Base-by-base conservation (phyloP, 2,888 invertebrate genomes). In the Schizotus pectinicornis region DNA sequence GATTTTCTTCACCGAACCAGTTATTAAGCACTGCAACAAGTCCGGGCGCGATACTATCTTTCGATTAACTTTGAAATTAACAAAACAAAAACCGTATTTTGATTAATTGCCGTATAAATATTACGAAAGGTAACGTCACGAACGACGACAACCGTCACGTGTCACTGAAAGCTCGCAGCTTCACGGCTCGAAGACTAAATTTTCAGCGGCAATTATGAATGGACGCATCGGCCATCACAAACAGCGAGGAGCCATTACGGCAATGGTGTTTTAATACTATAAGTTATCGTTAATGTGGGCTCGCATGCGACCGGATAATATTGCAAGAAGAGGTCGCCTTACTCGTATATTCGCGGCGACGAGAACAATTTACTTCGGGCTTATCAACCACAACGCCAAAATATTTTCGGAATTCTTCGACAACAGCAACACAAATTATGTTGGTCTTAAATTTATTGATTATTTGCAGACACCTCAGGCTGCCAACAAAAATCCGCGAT, bases 251-350 rank as follows among this genome's bases (percentile, higher is more conserved):
- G 63, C 75, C 75, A 76, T 77, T 76, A 75, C 74, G 57, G 70
- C 70, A 72, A 77, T 76, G 76, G 74, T 74, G 72, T 75, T 77
- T 78, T 77, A 78, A 77, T 77, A 72, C 74, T 64, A 70, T 74
- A 74, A 78, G 76, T 77, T 78, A 78, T 77, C 74, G 75, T 74
- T 76, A 77, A 75, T 76, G 74, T 72, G 60, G 67, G 70, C 71
- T 74, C 74, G 71, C 78, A 77, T 76, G 77, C 76, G 67, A 77
- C 57, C 48, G 55, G 59, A 62, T 67, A 67, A 70, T 70, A 70
- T 68, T 61, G 61, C 60, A 58, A 48, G n/a, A n/a, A n/a, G n/a
- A n/a, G n/a, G n/a, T n/a, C n/a, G n/a, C n/a, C 51, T 42, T 52
- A 58, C 52, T 50, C 56, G 56, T 14, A 54, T 12, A 52, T 35